phyloP scores from a whole-genome alignment of 2,888 invertebrate genomes.

The Meteorus colon region DNA sequence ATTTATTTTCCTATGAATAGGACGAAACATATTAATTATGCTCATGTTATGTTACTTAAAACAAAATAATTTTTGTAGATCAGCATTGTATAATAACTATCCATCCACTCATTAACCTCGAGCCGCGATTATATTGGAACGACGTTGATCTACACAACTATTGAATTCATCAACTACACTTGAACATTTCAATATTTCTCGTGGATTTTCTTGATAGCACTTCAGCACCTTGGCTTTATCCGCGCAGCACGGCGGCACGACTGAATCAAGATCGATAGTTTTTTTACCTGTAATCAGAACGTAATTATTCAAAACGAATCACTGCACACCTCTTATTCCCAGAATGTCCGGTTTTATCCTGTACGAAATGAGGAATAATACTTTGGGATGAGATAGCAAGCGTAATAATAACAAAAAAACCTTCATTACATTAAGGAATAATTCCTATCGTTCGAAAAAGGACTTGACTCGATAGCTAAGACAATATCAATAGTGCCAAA shows the following conservation, averaged over 20 bases:
- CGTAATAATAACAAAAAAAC: too few species aligned
- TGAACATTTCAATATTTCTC: slow-evolving; percentile 78
- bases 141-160: slow-evolving; percentile 77
- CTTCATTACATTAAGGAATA: too few species aligned
- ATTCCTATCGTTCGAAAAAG: too few species aligned
- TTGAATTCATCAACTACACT: slow-evolving; percentile 78
- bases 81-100: slow-evolving; percentile 2
- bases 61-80: slow-evolving; percentile 10
- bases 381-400: too few species aligned
- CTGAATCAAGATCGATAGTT: slow-evolving; percentile 47
- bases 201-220: slow-evolving; percentile 78
- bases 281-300: slow-evolving; percentile 48
- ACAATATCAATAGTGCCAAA: too few species aligned
- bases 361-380: too few species aligned
- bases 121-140: slow-evolving; percentile 72
- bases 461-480: too few species aligned
- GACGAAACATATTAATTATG: slow-evolving; percentile 28
- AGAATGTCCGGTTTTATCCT: too few species aligned
- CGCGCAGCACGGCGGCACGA: slow-evolving; percentile 75
- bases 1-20: slow-evolving; percentile 4
- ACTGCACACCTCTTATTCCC: too few species aligned
- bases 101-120: slow-evolving; percentile 59
- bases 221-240: slow-evolving; percentile 76
- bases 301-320: background rate
- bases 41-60: slow-evolving; percentile 19